A percentile compares a stretch with the other conserved stretches of the same genome.
Evolutionary conservation across 1,140 invertebrate species (phyloP).

Genomic region (Holcopasites calliopsidis): DNA sequence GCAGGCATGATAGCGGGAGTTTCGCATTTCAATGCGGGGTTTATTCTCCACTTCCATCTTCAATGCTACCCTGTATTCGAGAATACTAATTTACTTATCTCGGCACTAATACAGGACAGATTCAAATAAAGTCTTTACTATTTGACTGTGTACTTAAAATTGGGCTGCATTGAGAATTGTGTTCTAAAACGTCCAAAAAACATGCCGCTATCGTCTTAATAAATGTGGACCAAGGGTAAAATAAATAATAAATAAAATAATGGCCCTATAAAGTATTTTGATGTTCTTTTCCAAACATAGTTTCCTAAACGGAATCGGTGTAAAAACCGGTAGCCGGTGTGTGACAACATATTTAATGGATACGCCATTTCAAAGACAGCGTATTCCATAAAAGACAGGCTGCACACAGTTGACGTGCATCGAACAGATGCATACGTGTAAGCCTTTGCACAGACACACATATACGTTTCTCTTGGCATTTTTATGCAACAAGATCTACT

Average conservation of each 20-base stretch:
- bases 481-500: constrained; percentile 12
- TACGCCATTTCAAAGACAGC: not conserved
- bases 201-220: not conserved
- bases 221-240: not conserved
- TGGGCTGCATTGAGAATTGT: not conserved
- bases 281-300: not conserved
- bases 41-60: not conserved
- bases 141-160: not conserved
- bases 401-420: constrained; percentile 1
- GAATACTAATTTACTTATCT: not conserved
- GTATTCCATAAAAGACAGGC: constrained; percentile 29
- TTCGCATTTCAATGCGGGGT: not conserved
- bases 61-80: not conserved
- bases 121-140: not conserved
- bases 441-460: not conserved
- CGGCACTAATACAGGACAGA: not conserved
- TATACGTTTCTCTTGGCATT: not conserved
- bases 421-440: no score
- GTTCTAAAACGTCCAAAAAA: not conserved
- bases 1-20: not conserved
- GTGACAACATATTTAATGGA: not conserved
- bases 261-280: not conserved
- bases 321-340: not conserved
- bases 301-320: not conserved
- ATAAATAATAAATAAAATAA: not conserved